A percentile compares a stretch with the other conserved stretches of the same genome.
phyloP scores from a whole-genome alignment of 2,113 vertebrate species.

The Microtus ochrogaster region DNA sequence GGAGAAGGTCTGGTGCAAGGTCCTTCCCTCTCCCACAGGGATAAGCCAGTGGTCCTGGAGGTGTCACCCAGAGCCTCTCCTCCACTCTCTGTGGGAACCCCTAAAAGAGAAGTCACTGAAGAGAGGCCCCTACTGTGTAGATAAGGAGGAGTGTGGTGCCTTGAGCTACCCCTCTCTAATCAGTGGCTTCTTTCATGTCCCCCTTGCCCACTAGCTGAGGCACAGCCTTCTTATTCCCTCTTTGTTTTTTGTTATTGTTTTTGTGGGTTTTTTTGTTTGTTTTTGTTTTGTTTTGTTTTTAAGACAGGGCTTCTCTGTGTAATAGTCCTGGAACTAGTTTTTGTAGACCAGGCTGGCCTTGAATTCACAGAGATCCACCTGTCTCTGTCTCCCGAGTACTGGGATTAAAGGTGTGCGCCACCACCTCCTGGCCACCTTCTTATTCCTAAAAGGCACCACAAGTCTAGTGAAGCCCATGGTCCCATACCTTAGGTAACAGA shows the following conservation, averaged over 20 bases:
- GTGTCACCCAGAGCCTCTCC: background rate
- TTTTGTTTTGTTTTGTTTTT: no score
- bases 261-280: no score
- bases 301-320: no score
- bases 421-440: no score
- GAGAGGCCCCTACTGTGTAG: background rate
- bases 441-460: background rate
- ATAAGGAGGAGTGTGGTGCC: background rate
- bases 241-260: no score
- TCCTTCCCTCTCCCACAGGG: background rate
- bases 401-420: no score
- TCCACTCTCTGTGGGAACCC: background rate
- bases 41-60: background rate
- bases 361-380: no score
- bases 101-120: background rate
- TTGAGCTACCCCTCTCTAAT: background rate
- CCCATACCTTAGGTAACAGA: background rate
- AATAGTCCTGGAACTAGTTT: no score
- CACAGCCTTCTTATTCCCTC: background rate
- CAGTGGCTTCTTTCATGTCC: background rate
- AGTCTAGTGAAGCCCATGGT: background rate
- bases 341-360: no score
- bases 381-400: no score
- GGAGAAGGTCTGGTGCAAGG: background rate
- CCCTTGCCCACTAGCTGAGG: background rate